Evolutionary conservation across 1,140 invertebrate genomes (phyloP), one percentile per base, ranked within the genome.

Genomic region (Ceratina calcarata): DNA sequence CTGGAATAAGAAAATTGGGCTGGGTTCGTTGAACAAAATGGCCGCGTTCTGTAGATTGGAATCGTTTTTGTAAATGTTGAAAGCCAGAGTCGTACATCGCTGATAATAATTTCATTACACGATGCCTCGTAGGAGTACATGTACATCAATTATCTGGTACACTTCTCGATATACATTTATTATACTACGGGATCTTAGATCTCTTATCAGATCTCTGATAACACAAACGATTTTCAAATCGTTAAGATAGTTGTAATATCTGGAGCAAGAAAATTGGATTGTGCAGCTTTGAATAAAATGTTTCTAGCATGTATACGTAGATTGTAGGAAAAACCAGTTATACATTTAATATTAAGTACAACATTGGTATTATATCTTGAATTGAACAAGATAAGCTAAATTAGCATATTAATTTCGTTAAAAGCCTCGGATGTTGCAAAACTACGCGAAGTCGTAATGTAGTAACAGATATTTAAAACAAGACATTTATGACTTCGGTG

Each of bases 1-100:
- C 87, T 84, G 61, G 69, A 85, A 87, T 85, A 81, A 83, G 84
- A 88, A 83, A 90, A 90, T 87, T 89, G 71, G 89, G 86, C 88
- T 88, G 84, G 27, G 72, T 73, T 83, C 64, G 79, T 82, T 82
- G 24, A 78, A 87, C 70, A 64, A 83, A 83, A 85, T 83, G 82
- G 80, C 27, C 74, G 53, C 49, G 53, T 37, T 45, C 37, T 15
- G 60, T 66, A 61, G 24, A 80, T 55, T 16, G 37, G 37, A 51
- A 57, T 10, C 45, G 57, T 51, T 49, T 37, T 32, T 24, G 16
- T 53, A 18, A 32, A 22, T 15, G 55, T 10, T 22, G 20, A 16
- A 15, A 27, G 53, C 57, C n/a, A 53, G 20, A 51, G 45, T 27
- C 4, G 49, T 18, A 20, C 12, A 32, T 24, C 45, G 32, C 22